These are phyloP conservation scores for Arbacia lixula DNA, from an alignment of 53 echinoderm and acorn worm species.

Conservation along the genomic window DNA sequence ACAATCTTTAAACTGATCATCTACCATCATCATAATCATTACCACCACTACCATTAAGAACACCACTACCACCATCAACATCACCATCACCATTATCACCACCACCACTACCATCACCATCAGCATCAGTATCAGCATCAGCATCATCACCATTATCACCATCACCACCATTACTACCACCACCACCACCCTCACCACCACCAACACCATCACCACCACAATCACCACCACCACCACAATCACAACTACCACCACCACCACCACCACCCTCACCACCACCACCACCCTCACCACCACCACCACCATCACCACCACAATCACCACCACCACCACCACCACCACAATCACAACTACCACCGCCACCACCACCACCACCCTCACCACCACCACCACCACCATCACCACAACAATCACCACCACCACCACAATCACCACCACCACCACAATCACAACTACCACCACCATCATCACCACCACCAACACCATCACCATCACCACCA, in stretches of 20 bases:
- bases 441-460: background rate
- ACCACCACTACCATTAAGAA: background rate
- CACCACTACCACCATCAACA: background rate
- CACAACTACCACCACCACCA: background rate
- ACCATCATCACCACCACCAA: background rate
- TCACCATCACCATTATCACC: background rate
- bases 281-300: background rate
- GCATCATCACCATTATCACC: background rate
- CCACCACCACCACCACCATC: conserved; percentile 2
- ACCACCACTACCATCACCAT: conserved; percentile 3
- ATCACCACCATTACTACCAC: background rate
- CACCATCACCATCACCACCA: background rate
- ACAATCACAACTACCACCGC: too few relatives aligned
- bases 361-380: conserved; percentile 22
- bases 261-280: background rate
- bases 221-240: background rate
- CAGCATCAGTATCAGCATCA: background rate
- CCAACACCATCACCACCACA: background rate
- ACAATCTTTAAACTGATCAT: too few relatives aligned
- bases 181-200: background rate
- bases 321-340: too few relatives aligned
- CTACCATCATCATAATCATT: too few relatives aligned
- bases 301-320: background rate
- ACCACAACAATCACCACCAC: background rate
- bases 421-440: background rate